Evolutionary conservation across 2,888 invertebrate genomes (phyloP), one percentile per base, ranked within the genome.

Genomic region (Hofmannophila pseudospretella): DNA sequence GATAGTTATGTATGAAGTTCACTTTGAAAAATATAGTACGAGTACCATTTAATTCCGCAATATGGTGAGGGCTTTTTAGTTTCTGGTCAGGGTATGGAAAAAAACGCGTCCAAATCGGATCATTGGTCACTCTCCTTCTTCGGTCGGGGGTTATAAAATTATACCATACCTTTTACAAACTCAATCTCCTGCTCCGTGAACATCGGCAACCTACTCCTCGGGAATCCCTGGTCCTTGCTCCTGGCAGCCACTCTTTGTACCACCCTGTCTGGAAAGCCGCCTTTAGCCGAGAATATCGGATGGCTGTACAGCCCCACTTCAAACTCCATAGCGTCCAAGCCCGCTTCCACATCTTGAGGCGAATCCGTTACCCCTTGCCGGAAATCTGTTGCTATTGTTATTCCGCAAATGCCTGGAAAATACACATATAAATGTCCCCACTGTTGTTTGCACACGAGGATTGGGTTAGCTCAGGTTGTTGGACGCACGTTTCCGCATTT

Each of bases 231-330:
- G 28, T 69, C 55, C 2, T 50, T 51, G 44, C 89, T 89, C 40
- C 76, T 87, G 27, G 67, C 58, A 1, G 67, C 80, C 1, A 90
- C 66, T 4, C 70, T 52, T 22, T 71, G 49, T 32, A 79, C 72
- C 38, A 88, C 73, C 2, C 80, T 55, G 2, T 73, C 54, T 0
- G 89, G 89, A 44, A 86, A 89, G 20, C 88, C 88, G 0, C 89
- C 89, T 7, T 67, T 51, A 0, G 50, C 39, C 0, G 75, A 66
- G 51, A 79, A 87, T 47, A 89, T 84, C 0, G 88, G 88, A 45
- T 88, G 71, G n/a, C 70, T 64, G 46, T 81, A 87, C 32, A 84
- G 47, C 0, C 82, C 80, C 0, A 72, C 56, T 43, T 76, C 70
- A 19, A 77, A 76, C 12, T 72, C 70, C 47, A 77, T 49, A 0